Evolutionary conservation across 2,888 invertebrate species (phyloP).

Genomic region (Drosophila neotestacea): DNA sequence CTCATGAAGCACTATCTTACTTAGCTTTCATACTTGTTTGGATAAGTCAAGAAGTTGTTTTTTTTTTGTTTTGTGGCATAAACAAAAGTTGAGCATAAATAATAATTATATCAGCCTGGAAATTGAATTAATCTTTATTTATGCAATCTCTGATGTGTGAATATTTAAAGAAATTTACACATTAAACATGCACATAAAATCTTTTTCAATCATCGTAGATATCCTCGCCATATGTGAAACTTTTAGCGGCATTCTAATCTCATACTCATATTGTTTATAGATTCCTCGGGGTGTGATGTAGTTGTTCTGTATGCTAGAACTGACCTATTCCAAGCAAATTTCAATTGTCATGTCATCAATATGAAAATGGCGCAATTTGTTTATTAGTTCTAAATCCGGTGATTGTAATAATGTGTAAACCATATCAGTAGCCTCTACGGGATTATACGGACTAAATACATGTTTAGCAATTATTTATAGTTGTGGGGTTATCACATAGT

Average conservation of each 20-base stretch:
- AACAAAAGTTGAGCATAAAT: slow-evolving; percentile 31
- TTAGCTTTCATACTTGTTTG: slow-evolving; percentile 3
- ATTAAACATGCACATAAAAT: slow-evolving; percentile 1
- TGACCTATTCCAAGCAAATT: slow-evolving; percentile 71
- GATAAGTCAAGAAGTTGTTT: slow-evolving; percentile 6
- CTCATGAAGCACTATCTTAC: not conserved
- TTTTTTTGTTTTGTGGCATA: slow-evolving; percentile 18
- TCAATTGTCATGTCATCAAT: slow-evolving; percentile 61
- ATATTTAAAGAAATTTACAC: not conserved
- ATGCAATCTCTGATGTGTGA: not conserved
- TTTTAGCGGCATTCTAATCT: slow-evolving; percentile 34
- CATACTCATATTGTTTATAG: slow-evolving; percentile 48
- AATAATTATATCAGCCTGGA: slow-evolving; percentile 36
- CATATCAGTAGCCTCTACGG: slow-evolving; percentile 4
- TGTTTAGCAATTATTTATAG: slow-evolving; percentile 2
- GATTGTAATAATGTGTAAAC: slow-evolving; percentile 38
- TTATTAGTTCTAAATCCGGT: slow-evolving; percentile 24
- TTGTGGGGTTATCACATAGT: not conserved
- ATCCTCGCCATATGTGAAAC: slow-evolving; percentile 8
- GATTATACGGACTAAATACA: not conserved
- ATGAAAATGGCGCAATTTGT: slow-evolving; percentile 5
- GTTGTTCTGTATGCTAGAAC: slow-evolving; percentile 38
- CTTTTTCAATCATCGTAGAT: slow-evolving; percentile 9
- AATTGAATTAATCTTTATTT: slow-evolving; percentile 22
- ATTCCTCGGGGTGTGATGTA: slow-evolving; percentile 12